Evolutionary conservation across 2,113 vertebrate genomes (phyloP).

Genomic region (Eurystomus gularis): DNA sequence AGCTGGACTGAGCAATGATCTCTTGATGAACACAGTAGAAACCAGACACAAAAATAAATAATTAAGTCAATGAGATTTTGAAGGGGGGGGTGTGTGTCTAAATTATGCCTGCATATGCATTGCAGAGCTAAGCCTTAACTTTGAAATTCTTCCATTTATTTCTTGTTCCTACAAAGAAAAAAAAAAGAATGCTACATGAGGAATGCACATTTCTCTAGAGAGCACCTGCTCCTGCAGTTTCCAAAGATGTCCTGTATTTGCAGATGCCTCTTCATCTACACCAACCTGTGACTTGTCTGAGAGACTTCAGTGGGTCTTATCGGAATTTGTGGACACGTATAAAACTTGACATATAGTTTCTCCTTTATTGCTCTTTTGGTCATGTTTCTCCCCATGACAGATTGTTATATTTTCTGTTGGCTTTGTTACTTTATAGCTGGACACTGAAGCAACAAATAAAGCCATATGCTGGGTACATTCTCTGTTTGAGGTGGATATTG

Average conservation of each 20-base stretch:
- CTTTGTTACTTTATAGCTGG: background rate
- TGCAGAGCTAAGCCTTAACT: background rate
- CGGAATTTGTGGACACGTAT: background rate
- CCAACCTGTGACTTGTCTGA: background rate
- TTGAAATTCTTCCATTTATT: background rate
- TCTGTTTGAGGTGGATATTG: background rate
- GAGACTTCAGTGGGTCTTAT: rapidly evolving
- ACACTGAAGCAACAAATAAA: background rate
- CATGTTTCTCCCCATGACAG: background rate
- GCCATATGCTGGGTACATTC: background rate
- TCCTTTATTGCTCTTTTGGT: background rate
- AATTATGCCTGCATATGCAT: background rate
- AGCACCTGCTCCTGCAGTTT: background rate
- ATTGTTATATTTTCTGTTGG: background rate
- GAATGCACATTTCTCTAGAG: background rate
- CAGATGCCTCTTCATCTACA: background rate
- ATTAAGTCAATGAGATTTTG: background rate
- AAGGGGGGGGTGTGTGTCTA: background rate
- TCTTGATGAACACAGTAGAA: background rate
- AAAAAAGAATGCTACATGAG: background rate
- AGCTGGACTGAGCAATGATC: background rate
- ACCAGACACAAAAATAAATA: background rate
- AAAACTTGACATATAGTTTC: background rate
- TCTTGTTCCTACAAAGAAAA: background rate
- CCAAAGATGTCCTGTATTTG: background rate